These are phyloP conservation scores for Polylopha cassiicola DNA, from an alignment of 2,888 invertebrate genomes.

Conservation along the genomic window DNA sequence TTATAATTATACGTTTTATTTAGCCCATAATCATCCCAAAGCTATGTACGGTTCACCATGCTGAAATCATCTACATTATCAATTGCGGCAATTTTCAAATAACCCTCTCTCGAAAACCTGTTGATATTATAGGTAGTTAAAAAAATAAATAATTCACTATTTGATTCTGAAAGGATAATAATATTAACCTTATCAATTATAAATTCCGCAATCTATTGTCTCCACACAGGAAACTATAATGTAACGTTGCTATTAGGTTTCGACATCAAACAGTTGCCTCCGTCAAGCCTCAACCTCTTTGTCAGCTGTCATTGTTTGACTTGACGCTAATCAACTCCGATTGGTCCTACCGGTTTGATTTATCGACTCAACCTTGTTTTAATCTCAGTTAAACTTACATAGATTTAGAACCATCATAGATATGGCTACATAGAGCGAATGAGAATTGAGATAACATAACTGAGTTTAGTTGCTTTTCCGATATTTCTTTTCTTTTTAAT, in stretches of 20 bases:
- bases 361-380: conserved; percentile 39
- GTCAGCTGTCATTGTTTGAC: conserved; percentile 54
- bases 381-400: conserved; percentile 28
- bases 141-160: too few relatives aligned
- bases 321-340: conserved; percentile 44
- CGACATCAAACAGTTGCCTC: conserved; percentile 23
- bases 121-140: too few relatives aligned
- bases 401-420: conserved; percentile 14
- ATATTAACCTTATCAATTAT: too few relatives aligned
- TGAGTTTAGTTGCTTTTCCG: too few relatives aligned
- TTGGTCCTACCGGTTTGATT: conserved; percentile 39
- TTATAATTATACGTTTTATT: too few relatives aligned
- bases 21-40: too few relatives aligned
- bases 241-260: conserved; percentile 10
- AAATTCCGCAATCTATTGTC: background rate
- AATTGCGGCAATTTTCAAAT: too few relatives aligned
- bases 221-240: conserved; percentile 11
- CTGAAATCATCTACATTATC: too few relatives aligned
- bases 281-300: conserved; percentile 37
- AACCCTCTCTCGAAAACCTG: too few relatives aligned
- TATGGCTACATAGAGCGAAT: background rate
- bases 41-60: too few relatives aligned
- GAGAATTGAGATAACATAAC: background rate
- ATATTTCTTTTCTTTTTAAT: too few relatives aligned
- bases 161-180: too few relatives aligned